Percentiles rank a stretch among this genome's conserved stretches.
Conservation (phyloP, 2,797 vertebrate genomes). For the Gambusia yucatana region DNA sequence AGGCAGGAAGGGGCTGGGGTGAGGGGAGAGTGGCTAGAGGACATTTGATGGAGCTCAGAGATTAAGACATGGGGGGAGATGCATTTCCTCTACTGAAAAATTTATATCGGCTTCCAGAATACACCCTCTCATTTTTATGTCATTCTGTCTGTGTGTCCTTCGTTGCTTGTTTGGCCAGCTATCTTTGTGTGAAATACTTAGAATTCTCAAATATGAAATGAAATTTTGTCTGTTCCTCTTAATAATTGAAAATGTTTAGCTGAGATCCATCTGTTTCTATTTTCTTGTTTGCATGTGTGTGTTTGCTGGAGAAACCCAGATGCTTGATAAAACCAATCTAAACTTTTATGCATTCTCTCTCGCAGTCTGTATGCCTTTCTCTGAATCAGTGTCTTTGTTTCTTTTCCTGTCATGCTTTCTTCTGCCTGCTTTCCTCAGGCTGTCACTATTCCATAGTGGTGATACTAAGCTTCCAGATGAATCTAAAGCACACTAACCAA, state of each 20-base stretch:
- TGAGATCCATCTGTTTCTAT: slow-evolving; percentile 38
- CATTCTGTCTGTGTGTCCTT: background rate
- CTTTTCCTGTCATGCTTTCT: background rate
- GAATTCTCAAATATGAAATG: background rate
- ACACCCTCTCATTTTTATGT: slow-evolving; percentile 20
- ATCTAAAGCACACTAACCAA: slow-evolving; percentile 51
- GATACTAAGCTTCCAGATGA: slow-evolving; percentile 48
- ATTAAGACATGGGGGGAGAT: slow-evolving; percentile 44
- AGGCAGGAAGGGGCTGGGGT: slow-evolving; percentile 34
- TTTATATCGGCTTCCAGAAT: slow-evolving; percentile 46
- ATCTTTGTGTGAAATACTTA: background rate
- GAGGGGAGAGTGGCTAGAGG: slow-evolving; percentile 42
- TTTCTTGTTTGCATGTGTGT: slow-evolving; percentile 19
- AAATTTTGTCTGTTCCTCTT: slow-evolving; percentile 17
- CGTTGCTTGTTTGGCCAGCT: background rate
- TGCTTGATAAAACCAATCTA: slow-evolving; percentile 22
- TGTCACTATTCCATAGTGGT: slow-evolving; percentile 38
- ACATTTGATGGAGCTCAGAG: slow-evolving; percentile 45
- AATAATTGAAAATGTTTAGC: slow-evolving; percentile 58
- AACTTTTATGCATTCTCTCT: slow-evolving; percentile 14
- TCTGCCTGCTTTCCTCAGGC: slow-evolving; percentile 16
- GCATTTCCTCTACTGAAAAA: slow-evolving; percentile 67
- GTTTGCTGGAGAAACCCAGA: slow-evolving; percentile 15
- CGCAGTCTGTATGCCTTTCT: background rate
- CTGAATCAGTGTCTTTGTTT: background rate